A percentile compares a stretch with the other conserved stretches of the same genome.
phyloP scores from a whole-genome alignment of 1,140 invertebrate species.

The Adoxophyes honmai region DNA sequence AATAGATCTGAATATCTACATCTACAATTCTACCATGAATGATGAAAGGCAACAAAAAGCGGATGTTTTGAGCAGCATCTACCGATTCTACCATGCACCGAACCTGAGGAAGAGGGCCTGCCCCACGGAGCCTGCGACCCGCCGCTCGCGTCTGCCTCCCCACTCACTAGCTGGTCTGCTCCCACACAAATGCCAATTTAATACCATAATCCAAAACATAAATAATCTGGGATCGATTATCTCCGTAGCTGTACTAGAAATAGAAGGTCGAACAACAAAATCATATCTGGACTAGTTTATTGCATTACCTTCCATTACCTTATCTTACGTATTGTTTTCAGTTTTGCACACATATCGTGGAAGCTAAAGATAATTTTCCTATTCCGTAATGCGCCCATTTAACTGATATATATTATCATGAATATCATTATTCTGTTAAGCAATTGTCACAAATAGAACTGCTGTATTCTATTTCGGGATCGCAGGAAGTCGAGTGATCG shows the following conservation, averaged over 20 bases:
- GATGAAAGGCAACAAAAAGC: neutral
- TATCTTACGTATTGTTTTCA: constrained; percentile 1
- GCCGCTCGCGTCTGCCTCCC: constrained; percentile 50
- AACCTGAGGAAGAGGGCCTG: constrained; percentile 64
- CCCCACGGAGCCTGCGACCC: constrained; percentile 57
- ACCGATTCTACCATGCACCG: constrained; percentile 52
- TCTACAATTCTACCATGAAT: neutral
- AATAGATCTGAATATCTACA: too few relatives aligned
- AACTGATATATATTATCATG: neutral
- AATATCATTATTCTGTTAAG: too few relatives aligned
- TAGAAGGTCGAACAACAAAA: neutral
- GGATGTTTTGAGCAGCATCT: constrained; percentile 9
- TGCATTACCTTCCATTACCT: neutral
- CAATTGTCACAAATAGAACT: neutral
- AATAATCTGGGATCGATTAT: neutral
- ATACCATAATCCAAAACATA: neutral
- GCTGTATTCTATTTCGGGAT: constrained; percentile 4
- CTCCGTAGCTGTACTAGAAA: too few relatives aligned
- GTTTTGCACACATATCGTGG: neutral
- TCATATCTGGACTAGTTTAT: neutral
- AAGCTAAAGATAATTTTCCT: neutral
- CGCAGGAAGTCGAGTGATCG: neutral
- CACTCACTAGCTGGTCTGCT: constrained; percentile 69
- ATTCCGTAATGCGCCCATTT: neutral
- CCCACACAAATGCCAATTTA: constrained; percentile 22